Evolutionary conservation across 2,888 invertebrate species (phyloP), one percentile per base, ranked within the genome.

Genomic region (Serripes groenlandicus): DNA sequence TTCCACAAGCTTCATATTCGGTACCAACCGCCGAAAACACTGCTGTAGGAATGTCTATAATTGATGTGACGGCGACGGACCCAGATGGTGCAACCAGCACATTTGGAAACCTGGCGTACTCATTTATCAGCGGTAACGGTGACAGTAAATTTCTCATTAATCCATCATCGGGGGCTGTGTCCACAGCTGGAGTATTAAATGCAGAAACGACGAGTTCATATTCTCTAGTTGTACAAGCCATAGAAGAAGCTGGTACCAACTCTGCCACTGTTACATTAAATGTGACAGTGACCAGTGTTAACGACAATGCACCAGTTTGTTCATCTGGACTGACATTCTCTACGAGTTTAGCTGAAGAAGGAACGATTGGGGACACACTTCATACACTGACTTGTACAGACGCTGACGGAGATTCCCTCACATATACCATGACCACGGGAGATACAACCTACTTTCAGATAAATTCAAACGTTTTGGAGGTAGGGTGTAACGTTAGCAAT

Each of bases 151-250:
- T 92, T 70, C 83, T 56, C 28, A 88, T 92, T 26, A 90, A 92
- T 62, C 76, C 81, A 21, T 58, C 49, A 32, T 78, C 81, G 26
- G 92, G 91, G 0, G 75, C 78, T 34, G 74, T 92, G 0, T 85
- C 88, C 58, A 82, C 90, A 0, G 84, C 84, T 1, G 88, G 88
- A 11, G 58, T 86, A 1, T 84, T 93, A 5, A 91, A 93, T 75
- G 83, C 92, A 28, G 93, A 93, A 66, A 86, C 84, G 11, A 86
- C 78, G 1, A 34, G 84, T 5, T 32, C 34, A 0, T 92, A 93
- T 76, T 69, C 42, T 15, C 72, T 93, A 32, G 81, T 80, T 1
- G 78, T 92, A 9, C 62, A 75, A 15, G 89, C 86, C 11, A 60
- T 76, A 11, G 91, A 91, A 62, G 81, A 80, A 18, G 78, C 70